Percentiles rank a stretch among this genome's conserved stretches.
These are phyloP conservation scores for Neuroscelio doddi DNA, from an alignment of 2,888 invertebrate genomes.

Conservation along the genomic window DNA sequence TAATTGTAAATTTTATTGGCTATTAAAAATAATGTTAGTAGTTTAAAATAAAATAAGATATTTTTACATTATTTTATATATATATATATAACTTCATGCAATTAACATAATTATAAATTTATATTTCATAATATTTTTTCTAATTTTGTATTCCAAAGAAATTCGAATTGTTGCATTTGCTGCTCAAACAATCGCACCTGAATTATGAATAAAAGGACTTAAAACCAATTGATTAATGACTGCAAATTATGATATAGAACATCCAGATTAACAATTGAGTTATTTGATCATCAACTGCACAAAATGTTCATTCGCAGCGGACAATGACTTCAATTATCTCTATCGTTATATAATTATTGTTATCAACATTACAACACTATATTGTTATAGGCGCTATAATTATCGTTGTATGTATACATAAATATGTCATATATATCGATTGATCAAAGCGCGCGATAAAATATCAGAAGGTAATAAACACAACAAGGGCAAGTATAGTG, in stretches of 20 bases:
- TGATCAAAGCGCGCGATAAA: conserved; percentile 68
- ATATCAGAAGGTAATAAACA: conserved; percentile 69
- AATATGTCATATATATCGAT: conserved; percentile 56
- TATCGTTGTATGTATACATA: conserved; percentile 54
- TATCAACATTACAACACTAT: conserved; percentile 40
- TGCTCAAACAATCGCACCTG: too few species aligned
- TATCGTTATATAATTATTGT: conserved; percentile 39
- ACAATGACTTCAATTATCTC: conserved; percentile 43
- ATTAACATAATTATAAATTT: too few species aligned
- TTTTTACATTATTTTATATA: too few species aligned
- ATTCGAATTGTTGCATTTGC: too few species aligned
- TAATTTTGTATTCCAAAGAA: too few species aligned
- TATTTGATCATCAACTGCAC: conserved; percentile 14
- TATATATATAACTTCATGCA: too few species aligned
- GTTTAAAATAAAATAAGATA: too few species aligned
- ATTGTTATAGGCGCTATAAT: conserved; percentile 41
- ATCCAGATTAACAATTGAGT: conserved; percentile 8
- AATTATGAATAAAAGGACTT: too few species aligned
- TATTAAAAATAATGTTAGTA: too few species aligned
- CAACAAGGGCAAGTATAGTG: conserved; percentile 67
- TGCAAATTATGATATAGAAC: conserved; percentile 6
- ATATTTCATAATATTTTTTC: too few species aligned
- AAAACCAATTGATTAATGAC: not conserved
- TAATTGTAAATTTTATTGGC: too few species aligned
- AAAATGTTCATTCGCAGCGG: conserved; percentile 21